Evolutionary conservation across 2,113 vertebrate genomes (phyloP).

Genomic region (Probosciger aterrimus): DNA sequence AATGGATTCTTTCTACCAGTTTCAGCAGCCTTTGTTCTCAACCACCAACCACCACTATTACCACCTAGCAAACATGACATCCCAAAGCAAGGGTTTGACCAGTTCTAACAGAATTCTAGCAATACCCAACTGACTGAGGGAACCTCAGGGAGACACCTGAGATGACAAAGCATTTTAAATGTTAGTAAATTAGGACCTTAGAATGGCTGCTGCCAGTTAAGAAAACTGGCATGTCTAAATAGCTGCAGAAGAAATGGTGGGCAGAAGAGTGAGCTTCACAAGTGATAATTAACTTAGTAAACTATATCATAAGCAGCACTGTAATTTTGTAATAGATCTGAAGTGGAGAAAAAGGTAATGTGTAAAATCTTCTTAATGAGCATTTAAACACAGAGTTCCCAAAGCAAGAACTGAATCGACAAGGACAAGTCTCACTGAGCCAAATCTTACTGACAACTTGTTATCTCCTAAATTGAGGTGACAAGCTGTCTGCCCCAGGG

Average conservation of each 20-base stretch:
- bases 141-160: not conserved
- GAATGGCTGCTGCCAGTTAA: not conserved
- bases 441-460: not conserved
- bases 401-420: not conserved
- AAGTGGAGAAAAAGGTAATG: not conserved
- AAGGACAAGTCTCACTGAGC: not conserved
- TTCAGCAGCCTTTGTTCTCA: constrained; percentile 3
- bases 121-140: not conserved
- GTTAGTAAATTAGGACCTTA: not conserved
- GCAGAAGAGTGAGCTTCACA: not conserved
- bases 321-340: not conserved
- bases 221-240: not conserved
- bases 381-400: not conserved
- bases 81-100: rapidly evolving
- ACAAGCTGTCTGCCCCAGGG: not conserved
- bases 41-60: not conserved
- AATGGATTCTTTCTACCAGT: not conserved
- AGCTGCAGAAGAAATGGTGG: not conserved
- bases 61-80: not conserved
- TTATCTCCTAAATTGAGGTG: not conserved
- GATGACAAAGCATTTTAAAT: not conserved
- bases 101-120: not conserved
- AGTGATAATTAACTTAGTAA: not conserved
- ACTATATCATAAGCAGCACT: not conserved
- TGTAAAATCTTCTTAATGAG: not conserved